phyloP scores from a whole-genome alignment of 2,113 vertebrate genomes.

The Collichthys lucidus region DNA sequence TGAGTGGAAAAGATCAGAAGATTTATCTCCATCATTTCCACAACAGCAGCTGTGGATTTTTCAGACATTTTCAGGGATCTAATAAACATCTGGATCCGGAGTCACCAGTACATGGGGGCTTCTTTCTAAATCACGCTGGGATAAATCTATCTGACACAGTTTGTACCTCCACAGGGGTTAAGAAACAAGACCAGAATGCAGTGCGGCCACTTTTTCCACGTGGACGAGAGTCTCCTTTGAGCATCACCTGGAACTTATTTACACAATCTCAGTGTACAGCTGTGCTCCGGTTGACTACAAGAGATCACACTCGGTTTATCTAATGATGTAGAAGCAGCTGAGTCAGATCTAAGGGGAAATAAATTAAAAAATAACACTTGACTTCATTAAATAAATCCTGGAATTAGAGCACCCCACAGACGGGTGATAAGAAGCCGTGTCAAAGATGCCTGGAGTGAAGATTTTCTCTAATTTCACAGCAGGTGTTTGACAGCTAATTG shows the following conservation, averaged over 20 bases:
- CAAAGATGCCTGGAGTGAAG: too few species aligned
- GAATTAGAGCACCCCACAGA: not conserved
- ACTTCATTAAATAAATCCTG: not conserved
- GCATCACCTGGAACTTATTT: not conserved
- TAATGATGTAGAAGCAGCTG: not conserved
- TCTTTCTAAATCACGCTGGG: not conserved
- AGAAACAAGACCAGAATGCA: conserved; percentile 5
- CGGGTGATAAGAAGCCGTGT: not conserved
- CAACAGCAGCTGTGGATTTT: not conserved
- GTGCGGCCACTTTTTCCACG: not conserved
- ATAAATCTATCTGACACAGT: not conserved
- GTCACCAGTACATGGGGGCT: not conserved
- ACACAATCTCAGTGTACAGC: not conserved
- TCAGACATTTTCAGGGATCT: not conserved
- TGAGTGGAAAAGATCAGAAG: too few species aligned
- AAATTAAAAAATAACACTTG: not conserved
- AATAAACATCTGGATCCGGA: not conserved
- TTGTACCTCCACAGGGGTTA: not conserved
- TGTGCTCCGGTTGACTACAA: not conserved
- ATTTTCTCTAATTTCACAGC: conserved; percentile 7
- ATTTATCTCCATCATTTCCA: not conserved
- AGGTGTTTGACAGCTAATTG: not conserved
- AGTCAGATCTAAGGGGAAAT: not conserved
- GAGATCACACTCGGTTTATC: not conserved
- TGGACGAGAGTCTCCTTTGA: not conserved